Conservation (phyloP, 2,113 vertebrate genomes). For the Xiphophorus maculatus region DNA sequence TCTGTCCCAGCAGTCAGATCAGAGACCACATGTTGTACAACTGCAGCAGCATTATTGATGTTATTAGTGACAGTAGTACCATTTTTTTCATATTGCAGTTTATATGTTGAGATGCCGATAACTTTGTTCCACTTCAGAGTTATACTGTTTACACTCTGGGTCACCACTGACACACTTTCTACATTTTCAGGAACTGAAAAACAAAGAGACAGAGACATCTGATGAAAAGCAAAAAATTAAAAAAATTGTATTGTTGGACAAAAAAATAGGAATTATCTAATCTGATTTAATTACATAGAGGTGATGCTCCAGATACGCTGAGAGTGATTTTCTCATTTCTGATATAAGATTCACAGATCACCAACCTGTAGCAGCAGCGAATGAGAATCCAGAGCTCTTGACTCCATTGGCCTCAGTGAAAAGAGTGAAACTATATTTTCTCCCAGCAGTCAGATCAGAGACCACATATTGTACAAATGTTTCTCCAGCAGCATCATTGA, state of each 20-base stretch:
- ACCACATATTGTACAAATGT: not conserved
- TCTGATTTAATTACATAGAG: too few relatives aligned
- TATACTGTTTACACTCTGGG: too few relatives aligned
- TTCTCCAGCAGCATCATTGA: not conserved
- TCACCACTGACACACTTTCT: too few relatives aligned
- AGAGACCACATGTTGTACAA: not conserved
- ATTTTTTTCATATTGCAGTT: not conserved
- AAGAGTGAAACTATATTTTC: not conserved
- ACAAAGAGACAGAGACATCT: not conserved
- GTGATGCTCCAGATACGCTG: too few relatives aligned
- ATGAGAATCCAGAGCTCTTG: not conserved
- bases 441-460: not conserved
- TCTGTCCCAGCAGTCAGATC: slow-evolving; percentile 5
- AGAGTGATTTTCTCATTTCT: too few relatives aligned
- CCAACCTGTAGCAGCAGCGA: not conserved
- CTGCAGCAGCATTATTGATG: fast-evolving
- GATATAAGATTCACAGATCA: too few relatives aligned
- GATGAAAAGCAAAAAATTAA: too few relatives aligned
- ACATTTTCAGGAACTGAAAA: too few relatives aligned
- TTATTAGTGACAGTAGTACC: fast-evolving
- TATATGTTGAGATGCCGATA: not conserved
- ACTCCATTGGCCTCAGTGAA: not conserved
- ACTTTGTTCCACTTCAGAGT: slow-evolving; percentile 46
- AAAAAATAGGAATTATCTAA: too few relatives aligned
- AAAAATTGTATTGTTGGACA: too few relatives aligned